phyloP scores from a whole-genome alignment of 2,797 vertebrate species.

The Hemibagrus guttatus region DNA sequence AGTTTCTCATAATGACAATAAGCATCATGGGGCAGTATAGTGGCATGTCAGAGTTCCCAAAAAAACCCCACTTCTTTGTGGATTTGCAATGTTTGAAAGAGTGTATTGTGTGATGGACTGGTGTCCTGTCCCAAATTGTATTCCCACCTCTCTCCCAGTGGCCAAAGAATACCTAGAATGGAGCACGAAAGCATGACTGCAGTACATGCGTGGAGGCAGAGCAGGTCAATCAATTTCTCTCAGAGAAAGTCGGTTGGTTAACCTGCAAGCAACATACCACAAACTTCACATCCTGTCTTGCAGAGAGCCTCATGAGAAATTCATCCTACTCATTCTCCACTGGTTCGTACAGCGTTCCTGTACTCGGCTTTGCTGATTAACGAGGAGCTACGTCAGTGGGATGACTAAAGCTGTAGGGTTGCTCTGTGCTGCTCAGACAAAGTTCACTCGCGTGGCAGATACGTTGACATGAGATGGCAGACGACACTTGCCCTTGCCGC shows the following conservation, averaged over 20 bases:
- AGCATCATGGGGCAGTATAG: background rate
- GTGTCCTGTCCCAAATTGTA: background rate
- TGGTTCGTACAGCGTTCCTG: background rate
- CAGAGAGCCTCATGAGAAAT: constrained; percentile 19
- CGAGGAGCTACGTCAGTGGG: background rate
- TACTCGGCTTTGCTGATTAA: background rate
- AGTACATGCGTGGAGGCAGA: background rate
- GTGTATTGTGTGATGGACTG: too few relatives aligned
- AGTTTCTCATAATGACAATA: background rate
- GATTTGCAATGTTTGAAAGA: background rate
- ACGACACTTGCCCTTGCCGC: background rate
- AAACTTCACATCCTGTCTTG: background rate
- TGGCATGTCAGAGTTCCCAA: background rate
- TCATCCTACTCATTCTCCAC: constrained; percentile 34
- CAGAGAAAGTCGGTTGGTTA: background rate
- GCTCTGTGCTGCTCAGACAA: constrained; percentile 6
- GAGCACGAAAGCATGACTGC: background rate
- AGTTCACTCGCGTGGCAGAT: constrained; percentile 24
- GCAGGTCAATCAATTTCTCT: background rate
- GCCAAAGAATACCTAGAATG: background rate
- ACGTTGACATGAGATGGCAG: constrained; percentile 30
- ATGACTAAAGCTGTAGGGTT: constrained; percentile 29
- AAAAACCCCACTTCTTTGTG: background rate
- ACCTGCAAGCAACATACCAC: background rate
- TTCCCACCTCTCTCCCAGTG: background rate